phyloP scores from a whole-genome alignment of 2,888 invertebrate genomes.

The Deroplatys truncata region DNA sequence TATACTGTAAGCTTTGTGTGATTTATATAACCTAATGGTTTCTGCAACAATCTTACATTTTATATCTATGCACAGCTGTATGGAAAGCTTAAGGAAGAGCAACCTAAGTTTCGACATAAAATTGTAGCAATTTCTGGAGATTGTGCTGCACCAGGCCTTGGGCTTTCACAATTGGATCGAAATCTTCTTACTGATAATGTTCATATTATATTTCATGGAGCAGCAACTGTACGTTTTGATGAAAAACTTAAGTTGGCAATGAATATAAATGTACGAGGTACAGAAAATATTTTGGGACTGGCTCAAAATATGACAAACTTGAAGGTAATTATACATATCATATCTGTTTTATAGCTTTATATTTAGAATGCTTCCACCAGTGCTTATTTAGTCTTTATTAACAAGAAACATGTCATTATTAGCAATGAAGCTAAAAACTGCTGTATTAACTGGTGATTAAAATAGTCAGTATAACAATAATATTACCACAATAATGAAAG shows the following conservation, averaged over 20 bases:
- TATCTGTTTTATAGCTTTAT: too few species aligned
- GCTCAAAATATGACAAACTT: slow-evolving; percentile 66
- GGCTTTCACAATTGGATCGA: slow-evolving; percentile 54
- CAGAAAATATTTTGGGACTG: slow-evolving; percentile 69
- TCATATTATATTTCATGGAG: slow-evolving; percentile 75
- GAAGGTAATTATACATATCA: slow-evolving; percentile 48
- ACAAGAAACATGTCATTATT: too few species aligned
- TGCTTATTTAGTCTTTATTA: too few species aligned
- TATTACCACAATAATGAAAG: too few species aligned
- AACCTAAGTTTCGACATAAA: slow-evolving; percentile 60
- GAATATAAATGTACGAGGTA: slow-evolving; percentile 74
- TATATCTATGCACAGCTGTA: slow-evolving; percentile 48
- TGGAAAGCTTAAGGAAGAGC: slow-evolving; percentile 49
- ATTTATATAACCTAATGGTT: too few species aligned
- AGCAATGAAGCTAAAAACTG: too few species aligned
- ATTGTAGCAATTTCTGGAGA: slow-evolving; percentile 55
- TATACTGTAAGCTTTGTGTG: too few species aligned
- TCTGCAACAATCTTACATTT: too few species aligned
- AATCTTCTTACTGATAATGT: slow-evolving; percentile 50
- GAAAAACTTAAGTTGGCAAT: slow-evolving; percentile 74
- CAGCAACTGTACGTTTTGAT: slow-evolving; percentile 88
- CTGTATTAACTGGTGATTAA: too few species aligned
- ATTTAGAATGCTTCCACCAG: too few species aligned
- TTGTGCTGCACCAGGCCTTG: slow-evolving; percentile 56
- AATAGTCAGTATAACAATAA: too few species aligned